Conservation (phyloP, 2,797 vertebrate species). For the Alectoris magna region DNA sequence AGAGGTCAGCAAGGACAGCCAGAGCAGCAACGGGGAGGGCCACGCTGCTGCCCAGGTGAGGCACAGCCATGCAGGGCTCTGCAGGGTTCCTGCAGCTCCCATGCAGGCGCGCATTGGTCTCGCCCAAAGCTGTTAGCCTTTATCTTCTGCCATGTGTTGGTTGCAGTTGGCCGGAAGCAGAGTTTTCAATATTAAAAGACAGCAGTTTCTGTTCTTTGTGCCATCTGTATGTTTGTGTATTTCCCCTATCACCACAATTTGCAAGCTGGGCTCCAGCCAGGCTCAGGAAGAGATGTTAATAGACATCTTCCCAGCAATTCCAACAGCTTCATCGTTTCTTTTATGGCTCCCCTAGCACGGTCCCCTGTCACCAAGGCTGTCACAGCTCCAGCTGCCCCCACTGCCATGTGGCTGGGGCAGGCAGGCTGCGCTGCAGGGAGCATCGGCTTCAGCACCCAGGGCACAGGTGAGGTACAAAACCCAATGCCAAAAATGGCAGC, state of each 20-base stretch:
- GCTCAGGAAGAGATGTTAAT: slow-evolving; percentile 16
- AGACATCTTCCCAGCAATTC: neutral
- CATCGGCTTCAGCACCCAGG: neutral
- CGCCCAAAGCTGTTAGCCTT: neutral
- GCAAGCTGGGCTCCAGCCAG: slow-evolving; percentile 70
- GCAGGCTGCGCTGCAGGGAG: rapidly evolving
- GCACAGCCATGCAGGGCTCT: neutral
- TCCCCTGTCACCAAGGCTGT: neutral
- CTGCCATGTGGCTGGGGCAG: rapidly evolving
- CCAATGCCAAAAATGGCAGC: neutral
- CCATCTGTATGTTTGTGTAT: slow-evolving; percentile 75
- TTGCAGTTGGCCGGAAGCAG: neutral
- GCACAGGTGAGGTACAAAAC: rapidly evolving
- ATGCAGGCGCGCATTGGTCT: neutral
- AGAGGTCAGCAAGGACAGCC: neutral
- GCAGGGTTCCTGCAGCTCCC: neutral
- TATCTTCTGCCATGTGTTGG: slow-evolving; percentile 6
- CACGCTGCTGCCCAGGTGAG: neutral
- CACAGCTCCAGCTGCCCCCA: neutral
- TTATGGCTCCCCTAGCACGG: neutral
- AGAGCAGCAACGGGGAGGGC: neutral
- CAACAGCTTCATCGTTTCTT: neutral
- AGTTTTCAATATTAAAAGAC: neutral
- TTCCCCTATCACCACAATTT: slow-evolving; percentile 71
- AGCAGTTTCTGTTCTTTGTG: slow-evolving; percentile 45